Percentiles rank a stretch among this genome's conserved stretches.
Evolutionary conservation across 2,797 vertebrate species (phyloP).

Genomic region (Mormyrus proboscirostris): DNA sequence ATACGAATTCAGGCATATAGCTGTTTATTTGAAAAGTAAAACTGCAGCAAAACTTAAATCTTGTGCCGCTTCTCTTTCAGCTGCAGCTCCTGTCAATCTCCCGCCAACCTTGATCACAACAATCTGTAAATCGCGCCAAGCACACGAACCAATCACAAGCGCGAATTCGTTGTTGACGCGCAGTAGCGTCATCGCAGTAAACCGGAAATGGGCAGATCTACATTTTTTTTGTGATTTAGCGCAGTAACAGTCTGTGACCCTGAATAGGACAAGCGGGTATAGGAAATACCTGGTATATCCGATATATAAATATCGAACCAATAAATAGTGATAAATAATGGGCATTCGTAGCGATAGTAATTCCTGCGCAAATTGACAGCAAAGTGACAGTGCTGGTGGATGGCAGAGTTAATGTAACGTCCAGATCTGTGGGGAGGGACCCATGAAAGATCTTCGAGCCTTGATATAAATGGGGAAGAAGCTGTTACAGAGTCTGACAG

Average conservation of each 20-base stretch:
- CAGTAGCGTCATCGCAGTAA: not conserved
- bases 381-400: not conserved
- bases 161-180: conserved; percentile 16
- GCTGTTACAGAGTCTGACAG: not conserved
- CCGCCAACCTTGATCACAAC: conserved; percentile 26
- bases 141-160: not conserved
- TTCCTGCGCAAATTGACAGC: not conserved
- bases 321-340: not conserved
- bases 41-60: not conserved
- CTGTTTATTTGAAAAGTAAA: not conserved
- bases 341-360: not conserved
- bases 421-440: not conserved
- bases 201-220: not conserved
- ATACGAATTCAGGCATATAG: not conserved
- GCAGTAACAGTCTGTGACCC: not conserved
- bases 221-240: not conserved
- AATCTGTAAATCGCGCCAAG: conserved; percentile 36
- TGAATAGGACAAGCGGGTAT: not conserved
- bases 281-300: not conserved
- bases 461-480: not conserved
- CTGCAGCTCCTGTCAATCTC: not conserved
- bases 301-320: not conserved
- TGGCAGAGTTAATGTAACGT: not conserved
- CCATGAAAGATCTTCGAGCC: not conserved
- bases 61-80: not conserved